These are phyloP conservation scores for Papilio gigon DNA, from an alignment of 2,888 invertebrate species.

Conservation along the genomic window DNA sequence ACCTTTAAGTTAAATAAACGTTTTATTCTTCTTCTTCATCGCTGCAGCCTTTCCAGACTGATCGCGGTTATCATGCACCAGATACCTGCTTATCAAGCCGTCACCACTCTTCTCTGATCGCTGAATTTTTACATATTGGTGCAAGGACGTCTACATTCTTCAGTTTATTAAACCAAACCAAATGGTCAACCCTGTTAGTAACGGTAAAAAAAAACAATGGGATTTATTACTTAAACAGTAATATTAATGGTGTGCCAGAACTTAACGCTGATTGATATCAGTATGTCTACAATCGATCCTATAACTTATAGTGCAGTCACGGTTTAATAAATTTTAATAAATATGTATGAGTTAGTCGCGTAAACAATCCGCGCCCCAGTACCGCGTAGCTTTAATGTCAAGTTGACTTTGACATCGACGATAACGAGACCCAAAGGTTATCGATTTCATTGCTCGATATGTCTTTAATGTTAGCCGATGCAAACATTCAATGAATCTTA, in stretches of 20 bases:
- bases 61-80: too few species aligned
- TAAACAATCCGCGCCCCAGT: constrained; percentile 16
- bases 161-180: too few species aligned
- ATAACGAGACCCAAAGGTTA: constrained; percentile 19
- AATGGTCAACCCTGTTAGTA: not conserved
- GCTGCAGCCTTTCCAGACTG: too few species aligned
- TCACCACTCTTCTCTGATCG: too few species aligned
- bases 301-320: not conserved
- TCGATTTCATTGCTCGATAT: constrained; percentile 9
- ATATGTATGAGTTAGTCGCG: not conserved
- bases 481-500: constrained; percentile 15
- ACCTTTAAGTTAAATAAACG: too few species aligned
- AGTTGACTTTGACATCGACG: constrained; percentile 33
- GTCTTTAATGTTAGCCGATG: not conserved
- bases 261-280: not conserved
- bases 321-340: not conserved
- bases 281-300: not conserved
- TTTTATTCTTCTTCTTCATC: too few species aligned
- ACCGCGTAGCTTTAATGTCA: constrained; percentile 13
- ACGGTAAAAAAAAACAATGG: not conserved
- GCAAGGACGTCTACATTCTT: too few species aligned
- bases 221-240: not conserved
- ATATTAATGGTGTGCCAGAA: not conserved
- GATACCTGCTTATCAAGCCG: too few species aligned
- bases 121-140: too few species aligned